Percentiles rank a stretch among this genome's conserved stretches.
Evolutionary conservation across 2,797 vertebrate species (phyloP).

Genomic region (Gymnocypris eckloni): DNA sequence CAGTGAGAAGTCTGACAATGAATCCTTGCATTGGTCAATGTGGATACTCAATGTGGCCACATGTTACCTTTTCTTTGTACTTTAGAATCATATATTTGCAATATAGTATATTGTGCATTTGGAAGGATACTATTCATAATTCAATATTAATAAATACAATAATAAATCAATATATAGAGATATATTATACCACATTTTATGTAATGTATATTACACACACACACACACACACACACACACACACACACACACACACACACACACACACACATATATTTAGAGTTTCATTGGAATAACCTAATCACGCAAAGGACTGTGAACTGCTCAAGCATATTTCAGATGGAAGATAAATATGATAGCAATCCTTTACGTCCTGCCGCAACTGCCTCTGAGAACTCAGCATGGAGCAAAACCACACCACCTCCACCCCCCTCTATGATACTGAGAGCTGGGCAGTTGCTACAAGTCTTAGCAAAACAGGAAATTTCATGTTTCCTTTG

Average conservation of each 20-base stretch:
- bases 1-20: constrained; percentile 6
- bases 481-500: constrained; percentile 86
- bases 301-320: not conserved
- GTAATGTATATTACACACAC: too few relatives aligned
- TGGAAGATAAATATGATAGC: not conserved
- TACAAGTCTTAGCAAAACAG: constrained; percentile 83
- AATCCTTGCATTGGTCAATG: constrained; percentile 47
- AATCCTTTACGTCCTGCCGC: constrained; percentile 30
- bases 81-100: not conserved
- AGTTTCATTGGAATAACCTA: not conserved
- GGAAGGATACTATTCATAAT: not conserved
- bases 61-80: constrained; percentile 8
- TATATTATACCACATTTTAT: not conserved
- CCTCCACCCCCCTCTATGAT: constrained; percentile 71
- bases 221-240: too few relatives aligned
- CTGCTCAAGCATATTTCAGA: not conserved
- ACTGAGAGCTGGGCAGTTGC: constrained; percentile 80
- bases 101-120: not conserved
- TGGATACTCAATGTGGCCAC: constrained; percentile 37
- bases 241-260: too few relatives aligned
- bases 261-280: not conserved
- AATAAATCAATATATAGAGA: not conserved
- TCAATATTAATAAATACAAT: not conserved
- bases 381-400: constrained; percentile 58
- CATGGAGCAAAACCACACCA: constrained; percentile 72